Conservation (phyloP, 2,113 vertebrate genomes). For the Channa maculata region DNA sequence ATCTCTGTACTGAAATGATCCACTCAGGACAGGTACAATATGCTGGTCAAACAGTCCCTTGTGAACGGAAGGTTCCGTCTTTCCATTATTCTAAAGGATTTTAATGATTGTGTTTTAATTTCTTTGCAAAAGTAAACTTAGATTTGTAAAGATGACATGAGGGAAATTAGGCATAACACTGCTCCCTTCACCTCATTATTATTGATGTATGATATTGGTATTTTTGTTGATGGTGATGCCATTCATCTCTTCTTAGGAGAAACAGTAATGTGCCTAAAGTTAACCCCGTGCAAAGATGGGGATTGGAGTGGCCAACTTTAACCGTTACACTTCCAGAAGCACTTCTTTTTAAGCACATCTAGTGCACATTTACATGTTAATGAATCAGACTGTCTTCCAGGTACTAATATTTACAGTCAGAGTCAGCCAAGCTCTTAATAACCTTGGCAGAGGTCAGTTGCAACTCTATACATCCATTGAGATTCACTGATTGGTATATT, state of each 20-base stretch:
- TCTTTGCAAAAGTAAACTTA: conserved; percentile 33
- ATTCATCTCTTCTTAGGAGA: conserved; percentile 29
- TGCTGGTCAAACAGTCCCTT: conserved; percentile 53
- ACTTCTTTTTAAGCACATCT: conserved; percentile 48
- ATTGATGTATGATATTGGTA: neutral
- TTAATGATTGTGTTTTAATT: conserved; percentile 24
- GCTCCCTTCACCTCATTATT: neutral
- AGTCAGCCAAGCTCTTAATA: conserved; percentile 54
- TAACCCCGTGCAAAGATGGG: conserved; percentile 33
- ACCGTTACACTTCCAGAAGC: conserved; percentile 41
- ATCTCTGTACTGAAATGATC: conserved; percentile 75
- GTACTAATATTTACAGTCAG: conserved; percentile 70
- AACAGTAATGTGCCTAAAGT: conserved; percentile 15
- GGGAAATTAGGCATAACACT: conserved; percentile 11
- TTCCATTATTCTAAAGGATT: conserved; percentile 9
- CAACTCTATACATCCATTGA: conserved; percentile 67
- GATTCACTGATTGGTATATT: conserved; percentile 66
- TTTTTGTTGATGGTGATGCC: neutral
- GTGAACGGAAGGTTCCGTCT: conserved; percentile 31
- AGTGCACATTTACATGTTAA: conserved; percentile 63
- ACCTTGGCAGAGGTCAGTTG: conserved; percentile 73
- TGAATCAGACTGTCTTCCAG: conserved; percentile 40
- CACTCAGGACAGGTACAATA: conserved; percentile 62
- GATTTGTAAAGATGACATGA: conserved; percentile 18
- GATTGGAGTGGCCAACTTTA: conserved; percentile 57